These are phyloP conservation scores for Peromyscus polionotus DNA, from an alignment of 2,113 vertebrate species.

Conservation along the genomic window DNA sequence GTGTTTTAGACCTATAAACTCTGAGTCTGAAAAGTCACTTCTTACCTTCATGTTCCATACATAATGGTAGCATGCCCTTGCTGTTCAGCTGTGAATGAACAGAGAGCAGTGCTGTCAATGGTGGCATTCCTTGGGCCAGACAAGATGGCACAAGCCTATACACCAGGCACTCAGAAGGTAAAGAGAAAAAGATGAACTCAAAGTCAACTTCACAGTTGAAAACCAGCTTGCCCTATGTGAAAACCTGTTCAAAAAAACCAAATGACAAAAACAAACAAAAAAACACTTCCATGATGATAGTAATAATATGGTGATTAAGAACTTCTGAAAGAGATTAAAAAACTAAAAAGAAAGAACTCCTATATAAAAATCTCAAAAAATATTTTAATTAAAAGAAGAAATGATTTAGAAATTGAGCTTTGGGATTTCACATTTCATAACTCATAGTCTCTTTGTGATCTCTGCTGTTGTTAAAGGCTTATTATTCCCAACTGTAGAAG, in stretches of 20 bases:
- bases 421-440: background rate
- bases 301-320: background rate
- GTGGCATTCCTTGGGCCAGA: background rate
- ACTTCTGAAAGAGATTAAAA: background rate
- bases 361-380: background rate
- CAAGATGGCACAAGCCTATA: background rate
- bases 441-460: background rate
- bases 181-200: background rate
- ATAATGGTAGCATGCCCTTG: constrained; percentile 19
- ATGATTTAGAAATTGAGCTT: background rate
- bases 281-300: background rate
- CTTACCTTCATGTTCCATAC: constrained; percentile 35
- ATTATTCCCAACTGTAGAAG: background rate
- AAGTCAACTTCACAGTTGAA: background rate
- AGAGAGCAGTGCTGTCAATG: background rate
- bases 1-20: constrained; percentile 33
- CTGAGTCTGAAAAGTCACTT: constrained; percentile 40
- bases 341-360: background rate
- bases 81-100: background rate
- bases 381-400: background rate
- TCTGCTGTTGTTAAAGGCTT: background rate
- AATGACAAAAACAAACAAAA: background rate
- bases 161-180: background rate
- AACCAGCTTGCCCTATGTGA: background rate
- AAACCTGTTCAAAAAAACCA: background rate